A percentile compares a stretch with the other conserved stretches of the same genome.
phyloP scores from a whole-genome alignment of 2,113 vertebrate species.

The Trichechus manatus region DNA sequence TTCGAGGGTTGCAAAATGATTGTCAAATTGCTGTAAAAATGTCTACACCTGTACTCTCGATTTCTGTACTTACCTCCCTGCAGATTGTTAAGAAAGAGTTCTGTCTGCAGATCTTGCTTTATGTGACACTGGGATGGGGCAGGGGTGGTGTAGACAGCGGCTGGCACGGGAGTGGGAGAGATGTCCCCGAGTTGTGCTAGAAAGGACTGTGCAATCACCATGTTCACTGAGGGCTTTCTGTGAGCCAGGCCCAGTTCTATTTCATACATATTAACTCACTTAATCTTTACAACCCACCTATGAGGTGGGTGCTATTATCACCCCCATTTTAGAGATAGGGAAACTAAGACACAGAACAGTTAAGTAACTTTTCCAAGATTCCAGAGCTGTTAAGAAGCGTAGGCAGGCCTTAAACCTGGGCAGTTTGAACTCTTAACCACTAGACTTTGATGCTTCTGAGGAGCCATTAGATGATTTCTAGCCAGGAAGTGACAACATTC shows the following conservation, averaged over 20 bases:
- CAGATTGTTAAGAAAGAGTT: neutral
- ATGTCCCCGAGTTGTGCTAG: no score
- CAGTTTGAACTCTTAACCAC: neutral
- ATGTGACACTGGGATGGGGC: neutral
- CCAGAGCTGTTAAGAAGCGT: neutral
- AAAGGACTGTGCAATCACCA: neutral
- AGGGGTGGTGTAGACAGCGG: no score
- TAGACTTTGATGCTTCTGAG: neutral
- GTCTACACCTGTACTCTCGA: neutral
- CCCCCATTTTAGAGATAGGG: neutral
- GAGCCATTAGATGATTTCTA: neutral
- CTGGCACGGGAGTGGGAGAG: neutral
- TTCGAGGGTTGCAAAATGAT: neutral
- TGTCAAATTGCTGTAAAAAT: neutral
- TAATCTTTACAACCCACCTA: neutral
- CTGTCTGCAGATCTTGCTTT: neutral
- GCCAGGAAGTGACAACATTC: neutral
- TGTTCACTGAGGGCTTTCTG: neutral
- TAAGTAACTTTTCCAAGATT: neutral
- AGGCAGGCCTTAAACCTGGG: neutral
- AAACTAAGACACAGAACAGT: slow-evolving; percentile 8
- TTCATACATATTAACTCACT: neutral
- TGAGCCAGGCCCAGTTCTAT: neutral
- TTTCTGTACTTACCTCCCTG: neutral
- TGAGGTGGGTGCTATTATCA: neutral